phyloP scores from a whole-genome alignment of 2,797 vertebrate species.

The Hephaestus fuliginosus region DNA sequence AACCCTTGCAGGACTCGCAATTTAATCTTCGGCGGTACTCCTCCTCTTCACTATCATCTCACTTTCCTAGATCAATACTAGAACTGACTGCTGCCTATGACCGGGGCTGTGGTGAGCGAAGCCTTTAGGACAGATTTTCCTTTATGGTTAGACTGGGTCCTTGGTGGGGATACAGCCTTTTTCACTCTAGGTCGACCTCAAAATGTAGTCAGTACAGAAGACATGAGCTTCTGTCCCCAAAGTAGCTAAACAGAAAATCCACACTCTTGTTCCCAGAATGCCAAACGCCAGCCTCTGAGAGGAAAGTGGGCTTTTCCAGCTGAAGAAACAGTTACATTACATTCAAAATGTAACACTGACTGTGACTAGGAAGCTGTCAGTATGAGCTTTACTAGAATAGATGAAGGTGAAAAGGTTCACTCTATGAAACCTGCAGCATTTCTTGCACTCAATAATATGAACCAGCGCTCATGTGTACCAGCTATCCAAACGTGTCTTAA shows the following conservation, averaged over 20 bases:
- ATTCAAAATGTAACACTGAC: conserved; percentile 3
- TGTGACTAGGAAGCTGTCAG: background rate
- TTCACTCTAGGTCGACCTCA: conserved; percentile 6
- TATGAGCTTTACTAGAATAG: background rate
- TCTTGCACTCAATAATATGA: conserved; percentile 6
- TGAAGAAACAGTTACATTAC: background rate
- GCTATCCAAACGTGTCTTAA: background rate
- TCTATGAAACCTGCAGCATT: conserved; percentile 9
- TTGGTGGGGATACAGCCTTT: conserved; percentile 8
- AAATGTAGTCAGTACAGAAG: background rate
- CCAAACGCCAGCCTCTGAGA: background rate
- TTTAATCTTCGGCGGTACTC: conserved; percentile 27
- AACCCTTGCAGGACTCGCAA: conserved; percentile 11
- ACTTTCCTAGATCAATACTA: conserved; percentile 31
- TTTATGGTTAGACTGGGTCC: conserved; percentile 4
- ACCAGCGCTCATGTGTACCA: conserved; percentile 4
- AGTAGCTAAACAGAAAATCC: background rate
- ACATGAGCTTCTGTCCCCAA: conserved; percentile 9
- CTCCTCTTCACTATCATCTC: conserved; percentile 25
- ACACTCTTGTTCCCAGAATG: conserved; percentile 13
- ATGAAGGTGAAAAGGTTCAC: background rate
- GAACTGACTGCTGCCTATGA: conserved; percentile 5
- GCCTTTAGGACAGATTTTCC: conserved; percentile 15
- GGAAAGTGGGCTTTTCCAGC: background rate
- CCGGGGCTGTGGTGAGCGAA: background rate